phyloP scores from a whole-genome alignment of 2,797 vertebrate species.

The Cetoscarus ocellatus region DNA sequence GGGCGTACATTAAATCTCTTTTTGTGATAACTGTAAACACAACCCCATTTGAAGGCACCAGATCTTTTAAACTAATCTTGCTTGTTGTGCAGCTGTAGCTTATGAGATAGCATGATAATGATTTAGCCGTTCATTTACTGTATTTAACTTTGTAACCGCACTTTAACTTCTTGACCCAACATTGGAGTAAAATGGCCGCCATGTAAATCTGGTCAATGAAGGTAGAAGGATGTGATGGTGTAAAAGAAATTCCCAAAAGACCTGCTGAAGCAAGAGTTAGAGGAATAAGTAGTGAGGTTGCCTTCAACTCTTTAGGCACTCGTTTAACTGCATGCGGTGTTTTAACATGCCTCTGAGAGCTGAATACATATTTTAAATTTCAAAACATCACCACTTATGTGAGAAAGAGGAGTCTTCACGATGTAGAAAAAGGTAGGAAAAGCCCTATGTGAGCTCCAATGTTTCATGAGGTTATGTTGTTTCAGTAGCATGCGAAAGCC shows the following conservation, averaged over 20 bases:
- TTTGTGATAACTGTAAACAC: no score
- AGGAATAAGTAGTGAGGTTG: constrained; percentile 66
- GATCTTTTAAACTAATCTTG: no score
- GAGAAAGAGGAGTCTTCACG: constrained; percentile 40
- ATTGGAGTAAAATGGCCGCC: background rate
- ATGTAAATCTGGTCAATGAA: constrained; percentile 13
- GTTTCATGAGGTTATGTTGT: constrained; percentile 76
- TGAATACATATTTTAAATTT: constrained; percentile 36
- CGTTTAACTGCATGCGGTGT: constrained; percentile 74
- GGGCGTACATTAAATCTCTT: no score
- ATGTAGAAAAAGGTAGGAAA: constrained; percentile 71
- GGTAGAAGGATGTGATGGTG: constrained; percentile 52
- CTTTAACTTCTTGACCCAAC: background rate
- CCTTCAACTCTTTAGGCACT: constrained; percentile 74
- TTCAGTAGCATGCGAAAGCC: constrained; percentile 76
- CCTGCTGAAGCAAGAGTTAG: constrained; percentile 41
- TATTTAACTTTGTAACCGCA: background rate
- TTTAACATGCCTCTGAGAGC: constrained; percentile 73
- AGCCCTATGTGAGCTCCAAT: constrained; percentile 60
- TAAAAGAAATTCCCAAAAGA: constrained; percentile 40
- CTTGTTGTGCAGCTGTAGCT: no score
- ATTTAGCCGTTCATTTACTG: no score
- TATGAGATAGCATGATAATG: no score
- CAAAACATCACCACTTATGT: constrained; percentile 36
- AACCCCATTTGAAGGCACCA: no score